Evolutionary conservation across 2,113 vertebrate species (phyloP).

Genomic region (Cyphomyrus plagiostoma): DNA sequence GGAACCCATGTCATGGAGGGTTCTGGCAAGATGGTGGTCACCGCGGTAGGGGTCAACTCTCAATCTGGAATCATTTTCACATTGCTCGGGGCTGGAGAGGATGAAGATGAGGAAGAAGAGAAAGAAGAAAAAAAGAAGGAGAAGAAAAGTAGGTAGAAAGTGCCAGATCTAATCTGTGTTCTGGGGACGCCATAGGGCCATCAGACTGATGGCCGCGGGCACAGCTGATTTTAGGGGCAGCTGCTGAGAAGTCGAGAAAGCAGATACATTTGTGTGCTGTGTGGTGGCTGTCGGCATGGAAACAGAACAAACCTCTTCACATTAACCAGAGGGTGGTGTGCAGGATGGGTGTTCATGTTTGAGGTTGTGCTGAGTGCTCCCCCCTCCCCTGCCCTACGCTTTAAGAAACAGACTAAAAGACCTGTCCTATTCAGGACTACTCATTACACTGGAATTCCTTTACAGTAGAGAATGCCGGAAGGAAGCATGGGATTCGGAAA

Average conservation of each 20-base stretch:
- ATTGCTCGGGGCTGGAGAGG: slow-evolving; percentile 79
- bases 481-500: not conserved
- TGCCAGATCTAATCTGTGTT: not conserved
- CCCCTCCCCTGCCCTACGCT: not conserved
- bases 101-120: slow-evolving; percentile 88
- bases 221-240: not conserved
- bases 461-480: not conserved
- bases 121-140: slow-evolving; percentile 89
- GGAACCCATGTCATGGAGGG: slow-evolving; percentile 99
- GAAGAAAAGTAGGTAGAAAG: slow-evolving; percentile 75
- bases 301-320: not conserved
- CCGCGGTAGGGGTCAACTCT: slow-evolving; percentile 92
- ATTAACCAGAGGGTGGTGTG: not conserved
- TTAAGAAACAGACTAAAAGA: not conserved
- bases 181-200: not conserved
- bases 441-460: not conserved
- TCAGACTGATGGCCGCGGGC: not conserved
- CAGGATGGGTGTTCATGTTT: not conserved
- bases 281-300: not conserved
- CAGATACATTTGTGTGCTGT: not conserved
- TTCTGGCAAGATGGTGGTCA: slow-evolving; percentile 97
- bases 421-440: not conserved
- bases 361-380: not conserved
- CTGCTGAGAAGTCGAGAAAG: not conserved
- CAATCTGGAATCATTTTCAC: slow-evolving; percentile 99